A percentile compares a stretch with the other conserved stretches of the same genome.
Conservation (phyloP, 2,888 invertebrate species). For the Drosophila kanekoi region DNA sequence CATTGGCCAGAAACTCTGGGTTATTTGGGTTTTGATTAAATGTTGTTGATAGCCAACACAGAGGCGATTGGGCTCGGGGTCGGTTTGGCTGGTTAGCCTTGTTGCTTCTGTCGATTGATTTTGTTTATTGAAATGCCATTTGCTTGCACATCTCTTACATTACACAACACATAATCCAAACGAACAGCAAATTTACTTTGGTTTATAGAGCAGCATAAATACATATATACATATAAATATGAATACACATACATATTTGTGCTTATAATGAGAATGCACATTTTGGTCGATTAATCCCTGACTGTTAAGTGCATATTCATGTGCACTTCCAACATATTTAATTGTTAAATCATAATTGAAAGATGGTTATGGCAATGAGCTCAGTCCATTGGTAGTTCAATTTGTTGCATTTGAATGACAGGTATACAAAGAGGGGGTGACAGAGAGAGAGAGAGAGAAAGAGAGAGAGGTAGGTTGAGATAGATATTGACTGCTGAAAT, state of each 20-base stretch:
- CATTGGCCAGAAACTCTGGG: constrained; percentile 37
- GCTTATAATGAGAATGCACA: constrained; percentile 48
- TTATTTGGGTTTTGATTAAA: constrained; percentile 69
- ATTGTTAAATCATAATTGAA: constrained; percentile 63
- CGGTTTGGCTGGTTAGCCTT: constrained; percentile 2
- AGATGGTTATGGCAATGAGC: constrained; percentile 34
- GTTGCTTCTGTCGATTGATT: constrained; percentile 56
- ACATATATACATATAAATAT: constrained; percentile 4
- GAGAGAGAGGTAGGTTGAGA: too few species aligned
- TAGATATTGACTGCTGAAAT: too few species aligned
- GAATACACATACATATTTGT: constrained; percentile 12
- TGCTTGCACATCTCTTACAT: constrained; percentile 34
- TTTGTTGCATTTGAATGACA: constrained; percentile 20
- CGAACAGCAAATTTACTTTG: constrained; percentile 18
- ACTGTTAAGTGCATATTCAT: constrained; percentile 58
- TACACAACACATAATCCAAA: constrained; percentile 21
- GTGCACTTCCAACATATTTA: constrained; percentile 54
- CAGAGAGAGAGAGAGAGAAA: too few species aligned
- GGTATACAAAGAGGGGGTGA: not conserved
- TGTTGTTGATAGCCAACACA: constrained; percentile 57
- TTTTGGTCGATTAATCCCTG: constrained; percentile 58
- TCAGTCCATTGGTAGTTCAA: constrained; percentile 27
- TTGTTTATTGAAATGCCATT: constrained; percentile 56
- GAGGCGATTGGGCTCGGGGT: not conserved
- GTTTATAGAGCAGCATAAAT: not conserved